Evolutionary conservation across 2,888 invertebrate species (phyloP), one percentile per base, ranked within the genome.

Genomic region (Thecophora atra): DNA sequence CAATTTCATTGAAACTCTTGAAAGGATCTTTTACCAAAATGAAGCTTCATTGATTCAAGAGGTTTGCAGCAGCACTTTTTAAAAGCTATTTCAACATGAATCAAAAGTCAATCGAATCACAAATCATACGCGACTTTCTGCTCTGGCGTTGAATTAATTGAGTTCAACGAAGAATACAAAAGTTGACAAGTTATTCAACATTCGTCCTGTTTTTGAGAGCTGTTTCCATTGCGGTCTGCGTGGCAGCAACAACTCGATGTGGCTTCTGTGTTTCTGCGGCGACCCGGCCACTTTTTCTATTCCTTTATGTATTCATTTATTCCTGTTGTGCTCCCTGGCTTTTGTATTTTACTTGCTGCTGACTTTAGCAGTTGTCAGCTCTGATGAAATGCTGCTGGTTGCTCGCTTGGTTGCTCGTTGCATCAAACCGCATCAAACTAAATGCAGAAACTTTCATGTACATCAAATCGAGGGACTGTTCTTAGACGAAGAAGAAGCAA

Each of bases 261-360:
- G 54, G 54, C 54, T 54, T 21, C 54, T 51, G 8, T 19, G 21
- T 11, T 24, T 54, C n/a, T 54, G 54, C n/a, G 54, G 54, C 54
- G 21, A 19, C 21, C 8, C 54, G 11, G 24, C 8, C 21, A 19
- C n/a, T 54, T 54, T 54, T 54, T 54, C 21, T 21, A 3, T n/a
- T 21, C 19, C 19, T 19, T 21, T 19, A 21, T 24, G 19, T 19
- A 54, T 24, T 19, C 54, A 21, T 21, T 54, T 24, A 19, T 54
- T 21, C 5, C 19, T 24, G 54, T 21, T 54, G 19, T 54, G 4
- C 8, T 54, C 5, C 2, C 21, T 51, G 54, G 4, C 21, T 54
- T 15, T 51, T 51, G 15, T 51, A 2, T 4, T n/a, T 3, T n/a
- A 51, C 15, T 51, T 51, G 51, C 51, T 51, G 51, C 37, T 37